phyloP scores from a whole-genome alignment of 2,797 vertebrate genomes.

The Myiotriccus ornatus region DNA sequence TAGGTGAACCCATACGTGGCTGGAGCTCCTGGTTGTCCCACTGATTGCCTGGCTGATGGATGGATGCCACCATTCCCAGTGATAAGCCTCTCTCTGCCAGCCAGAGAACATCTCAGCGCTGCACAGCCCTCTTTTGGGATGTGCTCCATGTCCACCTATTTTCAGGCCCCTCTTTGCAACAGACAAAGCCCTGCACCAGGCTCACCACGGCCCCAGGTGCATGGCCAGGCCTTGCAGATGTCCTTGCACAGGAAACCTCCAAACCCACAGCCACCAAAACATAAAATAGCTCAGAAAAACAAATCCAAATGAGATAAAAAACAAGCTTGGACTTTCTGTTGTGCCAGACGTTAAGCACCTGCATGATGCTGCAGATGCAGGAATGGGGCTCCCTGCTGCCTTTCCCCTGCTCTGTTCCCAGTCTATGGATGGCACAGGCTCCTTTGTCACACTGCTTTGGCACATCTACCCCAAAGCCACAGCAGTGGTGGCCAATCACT shows the following conservation, averaged over 20 bases:
- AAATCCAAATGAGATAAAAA: accelerated
- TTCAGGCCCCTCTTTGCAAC: not conserved
- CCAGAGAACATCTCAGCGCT: accelerated
- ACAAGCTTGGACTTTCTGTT: accelerated
- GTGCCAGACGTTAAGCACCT: accelerated
- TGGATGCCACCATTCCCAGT: not conserved
- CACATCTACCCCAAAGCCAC: not conserved
- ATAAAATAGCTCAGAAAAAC: not conserved
- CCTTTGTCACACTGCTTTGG: not conserved
- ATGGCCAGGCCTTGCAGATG: accelerated
- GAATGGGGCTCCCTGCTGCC: accelerated
- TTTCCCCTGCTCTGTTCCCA: not conserved
- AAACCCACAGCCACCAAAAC: accelerated
- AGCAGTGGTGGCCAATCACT: accelerated
- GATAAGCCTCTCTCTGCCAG: not conserved
- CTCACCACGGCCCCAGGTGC: not conserved
- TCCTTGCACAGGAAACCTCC: accelerated
- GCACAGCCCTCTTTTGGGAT: not conserved
- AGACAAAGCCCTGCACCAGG: not conserved
- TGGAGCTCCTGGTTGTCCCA: not conserved
- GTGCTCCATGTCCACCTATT: accelerated
- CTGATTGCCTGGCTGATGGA: not conserved
- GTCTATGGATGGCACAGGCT: accelerated
- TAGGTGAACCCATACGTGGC: accelerated
- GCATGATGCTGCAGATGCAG: accelerated